Evolutionary conservation across 2,888 invertebrate genomes (phyloP), one percentile per base, ranked within the genome.

Genomic region (Himalopsyche tibetana): DNA sequence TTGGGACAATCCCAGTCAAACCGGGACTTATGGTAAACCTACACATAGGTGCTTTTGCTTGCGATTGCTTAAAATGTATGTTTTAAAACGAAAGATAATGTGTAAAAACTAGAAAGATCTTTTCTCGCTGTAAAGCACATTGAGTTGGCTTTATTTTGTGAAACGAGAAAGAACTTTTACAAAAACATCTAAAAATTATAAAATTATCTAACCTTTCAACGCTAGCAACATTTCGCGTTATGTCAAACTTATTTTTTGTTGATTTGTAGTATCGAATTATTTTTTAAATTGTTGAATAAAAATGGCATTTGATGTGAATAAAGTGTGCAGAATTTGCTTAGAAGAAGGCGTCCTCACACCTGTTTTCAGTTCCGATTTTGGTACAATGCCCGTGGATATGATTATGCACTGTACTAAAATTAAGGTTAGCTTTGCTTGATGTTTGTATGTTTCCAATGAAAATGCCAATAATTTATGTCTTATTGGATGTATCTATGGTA

Each of bases 281-380:
- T 38, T 56, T 55, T 83, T 55, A 74, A 56, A 42, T 82, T 81
- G 12, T 81, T 80, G 38, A 83, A 45, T 84, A 42, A 82, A 87
- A 87, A 92, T 92, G 92, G 92, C 92, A 84, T 92, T 92, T 82
- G 92, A 92, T 89, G 90, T 92, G 63, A 89, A 89, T 80, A 92
- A 92, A 88, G 86, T 88, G 8, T 95, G 95, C 90, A 91, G 95
- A 87, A 93, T 95, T 88, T 95, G 95, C 89, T 90, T 95, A 83
- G 94, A 94, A 89, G 95, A 95, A 91, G 88, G 85, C 2, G 92
- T 92, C 9, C 91, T 94, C 6, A 94, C 95, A 3, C 94, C 95
- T 15, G 93, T 95, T 88, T 95, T 94, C 89, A 93, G 93, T 12
- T 94, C 93, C 86, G 95, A 94, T 89, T 95, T 94, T 89, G 94